These are phyloP conservation scores for Spizella passerina DNA, from an alignment of 2,797 vertebrate genomes.

Conservation along the genomic window DNA sequence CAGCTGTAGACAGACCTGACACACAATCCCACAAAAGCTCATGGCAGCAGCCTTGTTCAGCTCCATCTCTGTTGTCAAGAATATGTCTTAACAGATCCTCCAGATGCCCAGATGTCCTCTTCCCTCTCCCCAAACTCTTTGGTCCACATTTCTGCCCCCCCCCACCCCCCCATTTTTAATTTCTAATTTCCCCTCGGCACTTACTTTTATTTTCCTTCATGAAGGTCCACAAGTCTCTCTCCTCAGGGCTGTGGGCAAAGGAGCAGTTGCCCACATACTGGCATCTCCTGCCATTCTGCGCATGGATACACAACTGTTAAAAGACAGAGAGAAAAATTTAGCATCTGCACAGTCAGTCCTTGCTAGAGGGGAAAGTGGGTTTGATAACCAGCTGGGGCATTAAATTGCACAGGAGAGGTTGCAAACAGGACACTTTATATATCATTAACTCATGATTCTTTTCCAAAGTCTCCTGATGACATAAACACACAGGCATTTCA, in stretches of 20 bases:
- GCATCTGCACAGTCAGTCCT: neutral
- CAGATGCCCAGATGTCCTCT: neutral
- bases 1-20: neutral
- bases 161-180: too few relatives aligned
- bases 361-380: neutral
- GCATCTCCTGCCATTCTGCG: constrained; percentile 89
- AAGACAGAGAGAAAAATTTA: constrained; percentile 5
- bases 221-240: constrained; percentile 95
- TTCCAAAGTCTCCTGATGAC: neutral
- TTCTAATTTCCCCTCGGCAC: constrained; percentile 16
- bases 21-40: neutral
- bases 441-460: neutral
- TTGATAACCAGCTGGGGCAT: neutral
- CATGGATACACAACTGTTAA: constrained; percentile 88
- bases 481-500: neutral
- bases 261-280: constrained; percentile 89
- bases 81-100: neutral
- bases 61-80: neutral
- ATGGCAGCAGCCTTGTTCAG: neutral
- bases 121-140: neutral
- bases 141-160: neutral
- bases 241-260: constrained; percentile 93
- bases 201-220: constrained; percentile 95
- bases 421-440: neutral
- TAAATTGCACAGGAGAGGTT: neutral